A percentile compares a stretch with the other conserved stretches of the same genome.
These are phyloP conservation scores for Sciurus vulgaris DNA, from an alignment of 2,797 vertebrate species.

Conservation along the genomic window DNA sequence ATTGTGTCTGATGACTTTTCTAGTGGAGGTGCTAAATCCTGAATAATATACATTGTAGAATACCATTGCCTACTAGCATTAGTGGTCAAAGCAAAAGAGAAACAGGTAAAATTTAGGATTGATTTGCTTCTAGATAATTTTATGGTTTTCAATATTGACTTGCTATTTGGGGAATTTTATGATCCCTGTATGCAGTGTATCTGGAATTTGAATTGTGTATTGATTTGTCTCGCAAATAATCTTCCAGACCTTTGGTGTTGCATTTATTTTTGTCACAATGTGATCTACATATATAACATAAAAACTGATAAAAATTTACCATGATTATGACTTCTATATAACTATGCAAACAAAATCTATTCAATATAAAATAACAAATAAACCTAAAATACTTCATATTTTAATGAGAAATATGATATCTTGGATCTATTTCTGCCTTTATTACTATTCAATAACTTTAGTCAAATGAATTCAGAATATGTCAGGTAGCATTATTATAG, in stretches of 20 bases:
- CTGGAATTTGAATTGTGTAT: neutral
- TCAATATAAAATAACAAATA: conserved; percentile 28
- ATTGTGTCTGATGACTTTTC: neutral
- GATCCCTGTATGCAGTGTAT: neutral
- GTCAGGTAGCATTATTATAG: neutral
- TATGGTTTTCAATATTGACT: neutral
- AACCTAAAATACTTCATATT: conserved; percentile 6
- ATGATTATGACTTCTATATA: neutral
- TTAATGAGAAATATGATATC: neutral
- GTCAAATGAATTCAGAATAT: neutral
- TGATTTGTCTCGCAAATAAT: conserved; percentile 11
- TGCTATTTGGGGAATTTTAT: neutral
- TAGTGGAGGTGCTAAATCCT: neutral
- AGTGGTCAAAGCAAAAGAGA: neutral
- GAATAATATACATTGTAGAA: neutral
- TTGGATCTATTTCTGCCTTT: neutral
- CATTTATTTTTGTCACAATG: conserved; percentile 13
- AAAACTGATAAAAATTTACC: neutral
- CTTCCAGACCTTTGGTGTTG: neutral
- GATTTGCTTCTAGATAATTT: neutral
- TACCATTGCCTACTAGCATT: neutral
- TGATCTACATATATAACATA: neutral
- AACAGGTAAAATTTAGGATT: neutral
- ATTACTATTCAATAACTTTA: neutral
- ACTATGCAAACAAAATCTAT: neutral